Conservation (phyloP, 1,140 invertebrate genomes). For the Schlechtendalia chinensis region DNA sequence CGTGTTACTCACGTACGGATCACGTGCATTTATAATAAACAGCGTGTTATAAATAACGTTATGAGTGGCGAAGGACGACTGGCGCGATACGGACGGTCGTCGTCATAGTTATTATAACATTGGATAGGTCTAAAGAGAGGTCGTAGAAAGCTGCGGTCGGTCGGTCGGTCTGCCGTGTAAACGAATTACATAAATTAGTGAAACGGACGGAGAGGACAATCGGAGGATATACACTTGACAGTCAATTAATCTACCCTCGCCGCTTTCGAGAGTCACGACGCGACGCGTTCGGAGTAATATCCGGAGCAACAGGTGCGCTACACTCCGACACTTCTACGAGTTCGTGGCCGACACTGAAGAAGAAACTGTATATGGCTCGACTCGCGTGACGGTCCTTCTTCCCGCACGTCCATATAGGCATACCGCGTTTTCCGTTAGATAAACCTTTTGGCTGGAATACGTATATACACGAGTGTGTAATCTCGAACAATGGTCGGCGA, state of each 20-base stretch:
- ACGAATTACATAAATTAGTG: not conserved
- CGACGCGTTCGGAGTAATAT: constrained; percentile 1
- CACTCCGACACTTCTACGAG: constrained; percentile 28
- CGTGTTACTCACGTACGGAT: not conserved
- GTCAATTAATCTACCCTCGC: constrained; percentile 42
- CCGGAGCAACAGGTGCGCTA: constrained; percentile 34
- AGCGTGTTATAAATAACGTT: not conserved
- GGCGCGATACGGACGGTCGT: not conserved
- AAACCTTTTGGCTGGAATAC: not conserved
- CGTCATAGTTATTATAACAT: not conserved
- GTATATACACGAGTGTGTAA: too few relatives aligned
- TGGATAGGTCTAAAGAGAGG: too few relatives aligned
- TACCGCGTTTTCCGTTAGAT: not conserved
- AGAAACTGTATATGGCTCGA: constrained; percentile 25
- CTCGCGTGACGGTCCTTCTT: not conserved
- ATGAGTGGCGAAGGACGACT: not conserved
- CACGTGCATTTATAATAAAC: not conserved
- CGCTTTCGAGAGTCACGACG: constrained; percentile 25
- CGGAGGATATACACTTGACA: constrained; percentile 18
- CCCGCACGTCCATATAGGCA: not conserved
- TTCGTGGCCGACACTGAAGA: not conserved
- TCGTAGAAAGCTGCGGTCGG: too few relatives aligned
- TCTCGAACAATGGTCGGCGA: constrained; percentile 26
- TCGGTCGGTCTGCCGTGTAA: not conserved
- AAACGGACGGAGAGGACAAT: constrained; percentile 7